Percentiles rank a stretch among this genome's conserved stretches.
phyloP scores from a whole-genome alignment of 2,113 vertebrate species.

The Blennius ocellaris region DNA sequence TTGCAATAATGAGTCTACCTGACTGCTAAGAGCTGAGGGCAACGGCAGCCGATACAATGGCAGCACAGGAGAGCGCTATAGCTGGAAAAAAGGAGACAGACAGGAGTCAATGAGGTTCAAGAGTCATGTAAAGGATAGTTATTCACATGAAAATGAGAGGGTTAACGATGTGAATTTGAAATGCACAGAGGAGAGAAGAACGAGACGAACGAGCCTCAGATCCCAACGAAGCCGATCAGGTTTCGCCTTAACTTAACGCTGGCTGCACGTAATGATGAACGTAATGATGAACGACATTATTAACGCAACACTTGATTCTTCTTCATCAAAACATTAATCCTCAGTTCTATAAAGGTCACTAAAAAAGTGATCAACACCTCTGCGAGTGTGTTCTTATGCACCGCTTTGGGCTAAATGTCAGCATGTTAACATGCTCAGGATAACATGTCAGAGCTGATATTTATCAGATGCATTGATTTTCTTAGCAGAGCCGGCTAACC shows the following conservation, averaged over 20 bases:
- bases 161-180: constrained; percentile 1
- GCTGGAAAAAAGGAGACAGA: constrained; percentile 12
- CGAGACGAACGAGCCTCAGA: neutral
- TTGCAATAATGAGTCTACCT: constrained; percentile 67
- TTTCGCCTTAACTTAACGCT: neutral
- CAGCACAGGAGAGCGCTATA: constrained; percentile 1
- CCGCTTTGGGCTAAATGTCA: neutral
- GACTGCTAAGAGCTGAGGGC: constrained; percentile 53
- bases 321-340: constrained; percentile 1
- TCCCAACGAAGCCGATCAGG: neutral
- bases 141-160: constrained; percentile 12
- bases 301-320: neutral
- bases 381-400: neutral
- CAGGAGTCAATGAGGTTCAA: constrained; percentile 21
- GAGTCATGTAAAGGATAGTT: constrained; percentile 15
- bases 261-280: neutral
- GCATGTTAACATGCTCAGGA: neutral
- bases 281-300: neutral
- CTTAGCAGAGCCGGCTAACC: neutral
- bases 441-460: neutral
- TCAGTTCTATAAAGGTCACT: neutral
- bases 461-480: neutral
- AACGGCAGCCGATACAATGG: constrained; percentile 29
- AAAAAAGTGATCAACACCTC: neutral
- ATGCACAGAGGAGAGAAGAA: neutral